Evolutionary conservation across 2,888 invertebrate species (phyloP).

Genomic region (Drosophila sordidapex): DNA sequence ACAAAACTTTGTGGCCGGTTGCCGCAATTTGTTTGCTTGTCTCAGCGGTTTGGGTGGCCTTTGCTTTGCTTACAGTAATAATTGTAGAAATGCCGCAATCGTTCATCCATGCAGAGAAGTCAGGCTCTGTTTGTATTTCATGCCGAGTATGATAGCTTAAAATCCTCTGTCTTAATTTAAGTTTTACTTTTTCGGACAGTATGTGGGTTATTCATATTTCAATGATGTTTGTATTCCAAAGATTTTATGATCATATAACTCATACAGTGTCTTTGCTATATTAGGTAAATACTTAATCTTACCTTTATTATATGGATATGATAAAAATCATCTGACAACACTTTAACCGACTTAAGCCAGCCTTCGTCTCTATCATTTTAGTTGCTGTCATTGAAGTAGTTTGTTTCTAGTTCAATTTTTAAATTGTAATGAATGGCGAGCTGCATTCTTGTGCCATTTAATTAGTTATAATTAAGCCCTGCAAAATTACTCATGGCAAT

Average conservation of each 20-base stretch:
- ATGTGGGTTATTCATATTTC: neutral
- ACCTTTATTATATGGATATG: neutral
- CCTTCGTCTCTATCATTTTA: neutral
- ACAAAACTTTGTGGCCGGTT: constrained; percentile 24
- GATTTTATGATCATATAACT: neutral
- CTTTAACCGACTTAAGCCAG: neutral
- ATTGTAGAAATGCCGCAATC: constrained; percentile 52
- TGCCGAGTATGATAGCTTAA: neutral
- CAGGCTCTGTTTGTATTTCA: constrained; percentile 19
- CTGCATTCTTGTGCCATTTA: constrained; percentile 55
- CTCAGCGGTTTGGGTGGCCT: constrained; percentile 32
- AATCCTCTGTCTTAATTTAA: constrained; percentile 10
- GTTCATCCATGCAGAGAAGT: constrained; percentile 33
- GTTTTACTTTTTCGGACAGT: neutral
- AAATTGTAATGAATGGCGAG: constrained; percentile 30
- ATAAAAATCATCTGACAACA: neutral
- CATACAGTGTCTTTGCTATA: neutral
- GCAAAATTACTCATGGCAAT: constrained; percentile 44
- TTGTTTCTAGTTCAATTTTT: constrained; percentile 17
- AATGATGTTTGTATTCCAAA: neutral
- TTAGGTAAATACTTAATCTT: neutral
- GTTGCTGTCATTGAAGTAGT: neutral
- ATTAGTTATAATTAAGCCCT: constrained; percentile 68
- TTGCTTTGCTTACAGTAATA: constrained; percentile 4
- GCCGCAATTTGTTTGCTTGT: constrained; percentile 58